Conservation (phyloP, 2,113 vertebrate species). For the Bubo blakistoni region DNA sequence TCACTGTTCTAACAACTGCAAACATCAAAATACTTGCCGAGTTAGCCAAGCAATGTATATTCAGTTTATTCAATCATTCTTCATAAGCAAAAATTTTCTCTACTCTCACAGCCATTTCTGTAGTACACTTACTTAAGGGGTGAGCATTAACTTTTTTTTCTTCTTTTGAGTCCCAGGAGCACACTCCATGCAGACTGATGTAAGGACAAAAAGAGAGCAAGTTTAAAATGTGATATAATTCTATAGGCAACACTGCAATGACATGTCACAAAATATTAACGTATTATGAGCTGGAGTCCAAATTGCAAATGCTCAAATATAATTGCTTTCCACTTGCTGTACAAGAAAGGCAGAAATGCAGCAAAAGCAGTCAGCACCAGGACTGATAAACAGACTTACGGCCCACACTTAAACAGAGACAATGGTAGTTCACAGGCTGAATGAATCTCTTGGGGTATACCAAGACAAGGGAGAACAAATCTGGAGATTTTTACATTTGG, state of each 20-base stretch:
- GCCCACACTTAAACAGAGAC: background rate
- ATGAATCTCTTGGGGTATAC: background rate
- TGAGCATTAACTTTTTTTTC: background rate
- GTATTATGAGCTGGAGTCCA: background rate
- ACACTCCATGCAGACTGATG: background rate
- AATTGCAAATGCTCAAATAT: background rate
- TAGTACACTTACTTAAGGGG: background rate
- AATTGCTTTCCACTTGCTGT: background rate
- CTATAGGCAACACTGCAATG: background rate
- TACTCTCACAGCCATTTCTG: background rate
- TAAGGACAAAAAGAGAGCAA: background rate
- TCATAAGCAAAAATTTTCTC: background rate
- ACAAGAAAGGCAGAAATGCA: background rate
- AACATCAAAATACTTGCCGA: background rate
- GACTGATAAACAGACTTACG: background rate
- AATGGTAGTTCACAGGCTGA: background rate
- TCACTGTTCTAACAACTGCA: background rate
- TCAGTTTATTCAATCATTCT: background rate
- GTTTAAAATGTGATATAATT: background rate
- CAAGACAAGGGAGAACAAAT: background rate
- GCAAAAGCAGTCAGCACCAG: background rate
- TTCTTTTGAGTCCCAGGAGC: background rate
- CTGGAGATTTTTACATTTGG: background rate
- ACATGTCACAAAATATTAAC: background rate
- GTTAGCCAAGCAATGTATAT: background rate